Evolutionary conservation across 2,113 vertebrate species (phyloP).

Genomic region (Prionailurus viverrinus): DNA sequence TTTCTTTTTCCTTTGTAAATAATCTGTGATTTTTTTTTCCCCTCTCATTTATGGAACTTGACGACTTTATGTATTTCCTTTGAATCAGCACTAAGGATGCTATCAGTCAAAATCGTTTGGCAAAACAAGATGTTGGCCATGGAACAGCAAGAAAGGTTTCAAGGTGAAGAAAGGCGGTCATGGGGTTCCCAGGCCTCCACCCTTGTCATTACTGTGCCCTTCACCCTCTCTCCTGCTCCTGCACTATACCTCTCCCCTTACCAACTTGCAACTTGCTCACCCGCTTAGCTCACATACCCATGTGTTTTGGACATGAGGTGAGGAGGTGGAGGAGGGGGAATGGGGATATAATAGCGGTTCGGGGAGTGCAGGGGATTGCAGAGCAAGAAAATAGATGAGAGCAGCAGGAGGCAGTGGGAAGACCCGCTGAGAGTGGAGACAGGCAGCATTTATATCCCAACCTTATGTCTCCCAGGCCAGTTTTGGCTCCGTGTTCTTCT

Average conservation of each 20-base stretch:
- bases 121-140: slow-evolving; percentile 54
- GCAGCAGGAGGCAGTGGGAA: slow-evolving; percentile 80
- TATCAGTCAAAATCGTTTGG: slow-evolving; percentile 64
- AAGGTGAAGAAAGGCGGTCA: slow-evolving; percentile 62
- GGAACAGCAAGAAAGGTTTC: slow-evolving; percentile 68
- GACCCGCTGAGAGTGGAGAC: slow-evolving; percentile 77
- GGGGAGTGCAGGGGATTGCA: slow-evolving; percentile 66
- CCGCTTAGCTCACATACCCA: not conserved
- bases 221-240: not conserved
- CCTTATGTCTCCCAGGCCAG: slow-evolving; percentile 82
- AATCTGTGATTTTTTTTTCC: not conserved
- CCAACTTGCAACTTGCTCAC: not conserved
- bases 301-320: slow-evolving; percentile 79
- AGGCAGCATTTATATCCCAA: slow-evolving; percentile 82
- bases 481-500: slow-evolving; percentile 67
- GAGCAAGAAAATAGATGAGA: slow-evolving; percentile 82
- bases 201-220: slow-evolving; percentile 44
- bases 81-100: not conserved
- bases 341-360: slow-evolving; percentile 63
- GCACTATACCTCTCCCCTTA: not conserved
- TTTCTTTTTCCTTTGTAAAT: slow-evolving; percentile 52
- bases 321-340: slow-evolving; percentile 80
- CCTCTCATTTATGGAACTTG: slow-evolving; percentile 48
- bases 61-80: slow-evolving; percentile 53
- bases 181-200: not conserved